A percentile compares a stretch with the other conserved stretches of the same genome.
Evolutionary conservation across 2,113 vertebrate species (phyloP).

Genomic region (Pseudopodoces humilis): DNA sequence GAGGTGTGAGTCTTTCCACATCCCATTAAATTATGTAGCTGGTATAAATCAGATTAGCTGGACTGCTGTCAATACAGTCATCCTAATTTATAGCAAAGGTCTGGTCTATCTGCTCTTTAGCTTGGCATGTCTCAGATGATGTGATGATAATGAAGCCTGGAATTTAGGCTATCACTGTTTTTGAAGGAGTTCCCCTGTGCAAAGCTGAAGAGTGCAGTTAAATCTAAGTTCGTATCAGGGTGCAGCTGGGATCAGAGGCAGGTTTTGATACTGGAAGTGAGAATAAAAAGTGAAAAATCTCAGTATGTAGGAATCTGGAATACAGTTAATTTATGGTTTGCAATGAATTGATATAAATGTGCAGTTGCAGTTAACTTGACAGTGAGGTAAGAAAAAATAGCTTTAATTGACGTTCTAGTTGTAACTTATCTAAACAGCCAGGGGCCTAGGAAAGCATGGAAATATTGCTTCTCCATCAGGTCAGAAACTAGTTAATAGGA

Average conservation of each 20-base stretch:
- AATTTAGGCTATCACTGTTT: background rate
- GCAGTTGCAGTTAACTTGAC: background rate
- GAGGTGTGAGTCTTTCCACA: background rate
- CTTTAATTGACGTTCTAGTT: background rate
- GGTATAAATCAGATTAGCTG: background rate
- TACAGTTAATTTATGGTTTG: background rate
- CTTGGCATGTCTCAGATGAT: background rate
- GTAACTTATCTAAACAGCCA: constrained; percentile 3
- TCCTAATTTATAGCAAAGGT: background rate
- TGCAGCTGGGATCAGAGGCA: background rate
- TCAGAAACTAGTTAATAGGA: constrained; percentile 23
- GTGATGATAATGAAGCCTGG: background rate
- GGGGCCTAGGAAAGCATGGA: background rate
- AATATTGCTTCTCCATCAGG: background rate
- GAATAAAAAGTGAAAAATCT: background rate
- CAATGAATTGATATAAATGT: background rate
- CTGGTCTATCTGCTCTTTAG: background rate
- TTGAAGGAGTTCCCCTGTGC: background rate
- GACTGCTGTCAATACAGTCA: background rate
- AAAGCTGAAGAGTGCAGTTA: background rate
- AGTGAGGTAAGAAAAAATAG: background rate
- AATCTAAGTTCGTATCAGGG: background rate
- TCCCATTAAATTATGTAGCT: background rate
- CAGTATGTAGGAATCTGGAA: background rate
- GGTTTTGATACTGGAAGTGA: background rate